phyloP scores from a whole-genome alignment of 2,113 vertebrate species.

The Panthera tigris region DNA sequence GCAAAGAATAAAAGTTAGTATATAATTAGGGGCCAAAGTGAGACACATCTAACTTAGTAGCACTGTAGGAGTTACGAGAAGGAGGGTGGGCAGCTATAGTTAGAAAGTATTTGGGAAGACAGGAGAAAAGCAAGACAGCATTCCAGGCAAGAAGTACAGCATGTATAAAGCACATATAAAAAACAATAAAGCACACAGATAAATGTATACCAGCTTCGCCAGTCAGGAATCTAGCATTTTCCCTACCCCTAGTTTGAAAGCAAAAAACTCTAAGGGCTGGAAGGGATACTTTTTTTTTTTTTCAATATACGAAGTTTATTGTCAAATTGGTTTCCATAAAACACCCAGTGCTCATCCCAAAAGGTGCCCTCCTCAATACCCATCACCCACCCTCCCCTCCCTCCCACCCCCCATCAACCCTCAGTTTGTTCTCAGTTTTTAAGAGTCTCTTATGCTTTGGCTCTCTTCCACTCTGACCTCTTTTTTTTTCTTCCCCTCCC shows the following conservation, averaged over 20 bases:
- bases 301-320: too few relatives aligned
- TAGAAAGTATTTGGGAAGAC: not conserved
- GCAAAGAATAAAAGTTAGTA: not conserved
- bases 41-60: not conserved
- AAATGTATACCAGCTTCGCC: not conserved
- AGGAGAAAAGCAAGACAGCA: not conserved
- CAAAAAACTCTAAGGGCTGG: not conserved
- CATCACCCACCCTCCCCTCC: too few relatives aligned
- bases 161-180: not conserved
- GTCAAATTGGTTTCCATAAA: too few relatives aligned
- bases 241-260: not conserved
- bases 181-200: constrained; percentile 6
- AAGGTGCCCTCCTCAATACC: too few relatives aligned
- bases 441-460: too few relatives aligned
- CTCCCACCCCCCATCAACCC: too few relatives aligned
- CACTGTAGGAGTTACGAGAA: not conserved
- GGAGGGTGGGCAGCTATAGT: not conserved
- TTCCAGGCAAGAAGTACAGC: not conserved
- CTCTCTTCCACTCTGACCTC: too few relatives aligned
- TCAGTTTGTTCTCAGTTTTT: too few relatives aligned
- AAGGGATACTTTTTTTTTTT: not conserved
- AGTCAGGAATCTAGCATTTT: not conserved
- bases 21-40: not conserved
- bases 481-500: too few relatives aligned
- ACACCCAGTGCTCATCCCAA: too few relatives aligned